These are phyloP conservation scores for Callaeas wilsoni DNA, from an alignment of 2,113 vertebrate species.

Conservation along the genomic window DNA sequence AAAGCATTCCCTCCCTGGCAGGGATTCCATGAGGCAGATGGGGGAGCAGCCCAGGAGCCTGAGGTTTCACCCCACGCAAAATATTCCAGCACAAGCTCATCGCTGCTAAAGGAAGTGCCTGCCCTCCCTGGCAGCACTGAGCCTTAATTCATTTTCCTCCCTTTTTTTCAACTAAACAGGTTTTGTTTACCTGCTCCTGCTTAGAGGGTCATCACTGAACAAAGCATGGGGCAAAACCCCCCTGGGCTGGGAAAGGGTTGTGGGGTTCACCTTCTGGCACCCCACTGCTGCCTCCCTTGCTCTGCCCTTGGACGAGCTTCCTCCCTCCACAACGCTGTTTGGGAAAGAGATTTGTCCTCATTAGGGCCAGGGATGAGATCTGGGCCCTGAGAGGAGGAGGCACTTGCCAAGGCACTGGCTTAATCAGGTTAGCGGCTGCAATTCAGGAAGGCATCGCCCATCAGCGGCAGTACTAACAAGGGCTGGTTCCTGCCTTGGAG, in stretches of 20 bases:
- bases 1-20: not conserved
- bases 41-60: not conserved
- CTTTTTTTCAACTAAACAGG: not conserved
- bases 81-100: not conserved
- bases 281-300: not conserved
- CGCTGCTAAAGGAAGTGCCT: not conserved
- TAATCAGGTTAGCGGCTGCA: slow-evolving; percentile 37
- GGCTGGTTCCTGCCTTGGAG: not conserved
- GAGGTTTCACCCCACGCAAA: slow-evolving; percentile 19
- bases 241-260: not conserved
- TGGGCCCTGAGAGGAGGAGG: not conserved
- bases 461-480: not conserved
- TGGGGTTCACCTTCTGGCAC: not conserved
- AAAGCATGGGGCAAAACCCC: not conserved
- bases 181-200: not conserved
- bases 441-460: slow-evolving; percentile 33
- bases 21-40: not conserved
- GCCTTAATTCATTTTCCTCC: not conserved
- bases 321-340: not conserved
- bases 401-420: not conserved
- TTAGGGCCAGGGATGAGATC: not conserved
- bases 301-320: not conserved
- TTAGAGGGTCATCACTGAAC: not conserved
- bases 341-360: not conserved
- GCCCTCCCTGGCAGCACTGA: not conserved